Evolutionary conservation across 1,140 invertebrate genomes (phyloP).

Genomic region (Parapsyche elsis): DNA sequence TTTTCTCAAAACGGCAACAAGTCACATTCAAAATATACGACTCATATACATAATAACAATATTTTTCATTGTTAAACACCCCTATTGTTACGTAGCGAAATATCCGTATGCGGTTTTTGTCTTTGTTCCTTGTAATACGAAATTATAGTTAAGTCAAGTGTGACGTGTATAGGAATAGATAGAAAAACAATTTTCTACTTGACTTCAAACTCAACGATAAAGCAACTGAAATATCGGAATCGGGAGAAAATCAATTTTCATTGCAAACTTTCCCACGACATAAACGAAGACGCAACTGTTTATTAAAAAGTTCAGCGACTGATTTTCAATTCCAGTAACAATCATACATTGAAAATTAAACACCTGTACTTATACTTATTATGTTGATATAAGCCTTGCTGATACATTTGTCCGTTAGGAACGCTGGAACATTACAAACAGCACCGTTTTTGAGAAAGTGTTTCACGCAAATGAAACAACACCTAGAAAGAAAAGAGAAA

Average conservation of each 20-base stretch:
- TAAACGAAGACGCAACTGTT: not conserved
- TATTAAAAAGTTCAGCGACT: not conserved
- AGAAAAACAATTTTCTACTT: constrained; percentile 22
- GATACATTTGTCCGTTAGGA: too few relatives aligned
- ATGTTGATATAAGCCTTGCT: too few relatives aligned
- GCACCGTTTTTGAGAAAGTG: too few relatives aligned
- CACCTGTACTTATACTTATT: too few relatives aligned
- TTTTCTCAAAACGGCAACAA: too few relatives aligned
- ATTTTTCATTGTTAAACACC: too few relatives aligned
- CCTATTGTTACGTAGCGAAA: not conserved
- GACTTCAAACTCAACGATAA: not conserved
- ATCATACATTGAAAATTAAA: too few relatives aligned
- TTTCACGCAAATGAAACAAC: too few relatives aligned
- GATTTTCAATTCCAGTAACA: not conserved
- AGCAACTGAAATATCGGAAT: constrained; percentile 1
- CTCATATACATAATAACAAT: too few relatives aligned
- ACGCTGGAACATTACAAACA: too few relatives aligned
- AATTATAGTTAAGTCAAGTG: constrained; percentile 14
- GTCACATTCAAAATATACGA: too few relatives aligned
- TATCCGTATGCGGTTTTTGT: not conserved
- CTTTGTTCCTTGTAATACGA: constrained; percentile 4
- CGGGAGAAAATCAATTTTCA: constrained; percentile 19
- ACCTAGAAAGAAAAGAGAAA: too few relatives aligned
- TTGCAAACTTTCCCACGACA: not conserved
- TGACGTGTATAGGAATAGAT: constrained; percentile 8